Conservation (phyloP, 2,797 vertebrate genomes). For the Remorina albescens region DNA sequence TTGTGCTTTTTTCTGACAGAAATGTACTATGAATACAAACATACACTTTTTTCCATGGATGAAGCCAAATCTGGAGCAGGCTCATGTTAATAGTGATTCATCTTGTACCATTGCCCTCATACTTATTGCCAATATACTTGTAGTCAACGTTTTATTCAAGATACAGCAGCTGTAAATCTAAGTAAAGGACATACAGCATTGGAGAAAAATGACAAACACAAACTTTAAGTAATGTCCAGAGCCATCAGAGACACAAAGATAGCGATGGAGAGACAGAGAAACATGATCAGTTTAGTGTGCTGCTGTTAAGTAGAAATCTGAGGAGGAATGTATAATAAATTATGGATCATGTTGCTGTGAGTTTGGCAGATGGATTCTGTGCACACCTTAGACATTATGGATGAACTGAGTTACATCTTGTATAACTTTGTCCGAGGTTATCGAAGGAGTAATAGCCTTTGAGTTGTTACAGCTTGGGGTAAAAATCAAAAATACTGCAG, state of each 20-base stretch:
- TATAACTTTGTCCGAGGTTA: slow-evolving; percentile 26
- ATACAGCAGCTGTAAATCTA: slow-evolving; percentile 1
- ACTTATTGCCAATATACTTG: no score
- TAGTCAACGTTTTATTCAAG: no score
- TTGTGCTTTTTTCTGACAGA: no score
- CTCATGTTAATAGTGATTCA: no score
- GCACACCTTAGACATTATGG: slow-evolving; percentile 45
- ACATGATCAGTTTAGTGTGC: slow-evolving; percentile 49
- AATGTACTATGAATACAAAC: no score
- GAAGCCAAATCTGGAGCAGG: no score
- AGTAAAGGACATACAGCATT: slow-evolving; percentile 12
- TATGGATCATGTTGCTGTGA: slow-evolving; percentile 52
- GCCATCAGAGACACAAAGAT: slow-evolving; percentile 4
- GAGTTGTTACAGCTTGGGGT: slow-evolving; percentile 26
- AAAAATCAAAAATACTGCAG: slow-evolving; percentile 16
- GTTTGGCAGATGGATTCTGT: slow-evolving; percentile 31
- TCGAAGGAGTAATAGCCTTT: slow-evolving; percentile 3
- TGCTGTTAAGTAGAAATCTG: slow-evolving; percentile 50
- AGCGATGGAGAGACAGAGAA: slow-evolving; percentile 26
- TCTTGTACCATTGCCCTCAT: no score
- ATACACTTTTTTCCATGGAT: no score
- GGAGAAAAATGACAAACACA: slow-evolving; percentile 3
- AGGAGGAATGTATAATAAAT: slow-evolving; percentile 51
- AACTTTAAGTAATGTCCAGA: slow-evolving; percentile 13
- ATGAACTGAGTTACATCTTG: slow-evolving; percentile 38